Base-by-base conservation (phyloP, 2,888 invertebrate genomes). In the Conchocele bisecta region DNA sequence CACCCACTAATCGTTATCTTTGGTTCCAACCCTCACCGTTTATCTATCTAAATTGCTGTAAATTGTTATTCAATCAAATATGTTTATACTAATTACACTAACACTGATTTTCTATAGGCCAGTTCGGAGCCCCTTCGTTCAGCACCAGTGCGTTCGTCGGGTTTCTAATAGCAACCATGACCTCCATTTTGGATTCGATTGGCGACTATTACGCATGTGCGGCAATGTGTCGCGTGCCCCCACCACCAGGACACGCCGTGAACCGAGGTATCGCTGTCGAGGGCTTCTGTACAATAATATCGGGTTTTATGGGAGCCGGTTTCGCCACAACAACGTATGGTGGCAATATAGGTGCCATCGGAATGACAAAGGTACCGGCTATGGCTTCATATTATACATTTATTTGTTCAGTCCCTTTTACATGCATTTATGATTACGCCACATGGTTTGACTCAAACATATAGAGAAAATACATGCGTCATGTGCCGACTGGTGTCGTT, bases 181-280 rank as follows among this genome's bases (percentile, higher is more conserved):
- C 81, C 7, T 87, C 87, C 0, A 77, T 87, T 15, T 64, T 87
- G 44, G 87, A 87, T 57, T 85, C 85, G 9, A 94, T 96, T 75
- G 96, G 96, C 85, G 96, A 97, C 90, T 97, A 97, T 91, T 96
- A 96, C 53, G 96, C 96, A 9, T 95, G 96, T 0, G 95, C 97
- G 6, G 83, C 92, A 56, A 89, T 92, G 50, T 88, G 91, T 46
- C 95, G 94, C 28, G 96, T 95, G 0, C 94, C 95, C 0, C 94
- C 95, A 0, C 96, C 96, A 0, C 96, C 97, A 0, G 92, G 95
- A 5, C 96, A 96, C 89, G 96, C 96, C 0, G 95, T 96, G 83
- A 96, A 97, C 91, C 93, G 97, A 29, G 88, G 88, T 24, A 83
- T 88, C 11, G 79, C 94, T 46, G 94, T 95, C 0, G 97, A 97